Evolutionary conservation across 1,140 invertebrate species (phyloP), one percentile per base, ranked within the genome.

Genomic region (Drosophila rhopaloa): DNA sequence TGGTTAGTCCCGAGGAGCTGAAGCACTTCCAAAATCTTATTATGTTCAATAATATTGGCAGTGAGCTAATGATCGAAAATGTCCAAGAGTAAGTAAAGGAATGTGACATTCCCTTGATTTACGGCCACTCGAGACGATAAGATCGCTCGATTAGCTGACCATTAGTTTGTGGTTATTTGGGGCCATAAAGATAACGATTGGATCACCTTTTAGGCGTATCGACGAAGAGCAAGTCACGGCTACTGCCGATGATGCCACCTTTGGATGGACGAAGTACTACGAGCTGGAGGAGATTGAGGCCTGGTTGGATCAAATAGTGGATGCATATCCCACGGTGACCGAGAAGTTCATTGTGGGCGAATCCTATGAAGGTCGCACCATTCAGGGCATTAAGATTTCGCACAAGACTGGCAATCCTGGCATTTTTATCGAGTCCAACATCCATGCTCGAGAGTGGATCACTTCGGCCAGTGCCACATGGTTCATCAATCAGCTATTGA

Each of bases 351-450:
- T 56, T 3, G 94, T 92, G 32, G 91, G 91, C 0, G 37, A 78
- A 14, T 94, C 94, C n/a, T 94, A 92, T 74, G 95, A 96, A 93
- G 93, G 93, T 0, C 93, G 95, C 47, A 93, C 94, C n/a, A 94
- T 96, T 73, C 92, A 93, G 16, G 94, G 93, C 4, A 76, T 96
- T 6, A 94, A 93, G 81, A 93, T 96, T 27, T 95, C 95, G 0
- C 93, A 94, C 46, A 94, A 94, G 0, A 46, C 65, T 10, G 81
- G 91, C 8, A 94, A 94, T 47, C 93, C 93, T 32, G 90, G 90
- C n/a, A 93, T 95, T 38, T 92, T 95, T 40, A 93, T 94, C 38
- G 94, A 94, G 68, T 93, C 93, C 51, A 95, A 94, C 29, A 94
- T 93, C 47, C 93, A 94, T 67, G 93, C 93, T 29, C 68, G 93